Evolutionary conservation across 2,113 vertebrate genomes (phyloP), one percentile per base, ranked within the genome.

Genomic region (Elaphurus davidianus): DNA sequence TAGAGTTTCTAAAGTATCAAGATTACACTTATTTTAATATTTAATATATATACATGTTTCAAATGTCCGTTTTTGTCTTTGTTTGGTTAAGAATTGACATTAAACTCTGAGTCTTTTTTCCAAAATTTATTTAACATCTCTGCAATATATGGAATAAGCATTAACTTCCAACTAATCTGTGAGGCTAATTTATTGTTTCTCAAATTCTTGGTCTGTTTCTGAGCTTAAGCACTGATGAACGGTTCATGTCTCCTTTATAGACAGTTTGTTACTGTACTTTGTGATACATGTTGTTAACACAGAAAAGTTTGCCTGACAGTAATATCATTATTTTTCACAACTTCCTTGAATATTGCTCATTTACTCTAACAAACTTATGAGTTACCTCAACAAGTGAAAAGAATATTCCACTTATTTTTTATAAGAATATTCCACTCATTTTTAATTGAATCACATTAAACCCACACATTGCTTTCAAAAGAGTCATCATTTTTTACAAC

Each of bases 381-480:
- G 86, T 92, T 95, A n/a, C 90, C 60, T 92, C 79, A 71, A 89
- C 45, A 90, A 90, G 57, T 54, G 90, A 47, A 93, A 90, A 86
- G 82, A 83, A 78, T 71, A 91, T 60, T 55, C 28, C 28, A 64
- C 59, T 92, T 17, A 91, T 13, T 45, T 88, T 81, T 81, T 81
- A 50, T 40, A 76, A 43, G 71, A 43, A 76, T 43, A 76, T 76
- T 43, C 23, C 36, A 76, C 71, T 43, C 71, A 43, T 76, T 76
- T 71, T 97, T 94, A 94, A 92, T 79, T 82, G 54, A 33, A 28
- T 81, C 67, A 10, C 79, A 85, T 90, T 78, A 95, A 97, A 50
- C 15, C 14, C 67, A 91, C 47, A 93, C 23, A 19, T 43, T 83
- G 86, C 92, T 95, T 95, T 96, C 90, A 64, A 90, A 97, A 85